These are phyloP conservation scores for Daboia siamensis DNA, from an alignment of 2,113 vertebrate genomes.

Conservation along the genomic window DNA sequence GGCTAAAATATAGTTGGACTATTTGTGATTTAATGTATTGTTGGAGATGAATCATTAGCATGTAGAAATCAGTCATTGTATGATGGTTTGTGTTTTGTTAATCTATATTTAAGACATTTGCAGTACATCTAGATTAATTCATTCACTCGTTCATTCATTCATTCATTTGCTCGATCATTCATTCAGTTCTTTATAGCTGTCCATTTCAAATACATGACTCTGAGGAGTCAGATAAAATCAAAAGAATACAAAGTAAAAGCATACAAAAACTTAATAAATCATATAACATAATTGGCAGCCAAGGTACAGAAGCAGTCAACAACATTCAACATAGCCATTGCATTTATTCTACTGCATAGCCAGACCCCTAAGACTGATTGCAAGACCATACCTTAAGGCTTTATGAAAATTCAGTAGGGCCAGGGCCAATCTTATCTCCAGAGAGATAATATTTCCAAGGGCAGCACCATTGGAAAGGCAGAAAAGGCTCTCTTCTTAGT, in stretches of 20 bases:
- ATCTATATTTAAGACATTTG: not conserved
- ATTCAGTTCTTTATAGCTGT: not conserved
- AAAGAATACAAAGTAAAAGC: not conserved
- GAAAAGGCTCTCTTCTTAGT: not conserved
- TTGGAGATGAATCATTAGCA: not conserved
- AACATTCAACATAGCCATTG: not conserved
- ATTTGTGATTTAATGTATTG: not conserved
- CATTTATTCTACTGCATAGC: not conserved
- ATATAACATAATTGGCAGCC: not conserved
- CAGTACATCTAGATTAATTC: not conserved
- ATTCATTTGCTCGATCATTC: not conserved
- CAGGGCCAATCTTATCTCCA: not conserved
- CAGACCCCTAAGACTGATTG: not conserved
- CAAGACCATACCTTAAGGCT: not conserved
- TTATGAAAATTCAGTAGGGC: not conserved
- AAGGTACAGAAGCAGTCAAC: not conserved
- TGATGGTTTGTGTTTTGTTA: not conserved
- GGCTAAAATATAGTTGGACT: not conserved
- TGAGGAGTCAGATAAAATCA: not conserved
- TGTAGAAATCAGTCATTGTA: not conserved
- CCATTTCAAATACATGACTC: not conserved
- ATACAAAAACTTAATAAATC: not conserved
- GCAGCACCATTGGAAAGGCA: not conserved
- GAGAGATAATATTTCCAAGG: not conserved
- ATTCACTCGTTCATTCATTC: not conserved